Conservation (phyloP, 2,113 vertebrate species). For the Crotalus tigris region DNA sequence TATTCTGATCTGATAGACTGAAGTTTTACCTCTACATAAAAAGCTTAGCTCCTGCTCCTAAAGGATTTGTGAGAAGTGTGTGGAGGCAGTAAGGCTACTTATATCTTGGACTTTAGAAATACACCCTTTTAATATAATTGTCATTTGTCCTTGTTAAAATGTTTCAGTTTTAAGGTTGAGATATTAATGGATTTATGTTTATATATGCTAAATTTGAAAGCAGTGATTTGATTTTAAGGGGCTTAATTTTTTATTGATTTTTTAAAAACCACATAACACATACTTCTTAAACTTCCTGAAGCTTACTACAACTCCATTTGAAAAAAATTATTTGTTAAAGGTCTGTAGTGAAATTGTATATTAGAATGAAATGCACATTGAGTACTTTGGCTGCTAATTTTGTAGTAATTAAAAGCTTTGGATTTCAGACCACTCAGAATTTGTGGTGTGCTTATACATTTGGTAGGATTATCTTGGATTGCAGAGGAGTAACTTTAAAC, state of each 20-base stretch:
- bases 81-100: background rate
- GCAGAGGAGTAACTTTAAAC: background rate
- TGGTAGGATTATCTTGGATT: background rate
- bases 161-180: background rate
- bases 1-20: background rate
- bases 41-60: background rate
- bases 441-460: background rate
- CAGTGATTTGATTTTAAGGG: background rate
- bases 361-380: background rate
- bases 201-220: background rate
- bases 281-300: background rate
- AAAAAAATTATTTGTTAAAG: background rate
- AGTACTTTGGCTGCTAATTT: background rate
- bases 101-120: background rate
- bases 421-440: background rate
- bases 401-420: background rate
- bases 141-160: conserved; percentile 4
- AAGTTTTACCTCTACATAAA: background rate
- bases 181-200: background rate
- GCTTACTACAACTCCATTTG: background rate
- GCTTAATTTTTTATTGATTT: background rate
- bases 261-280: background rate
- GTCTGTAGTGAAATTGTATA: background rate
- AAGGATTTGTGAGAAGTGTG: conserved; percentile 11
- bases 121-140: background rate